phyloP scores from a whole-genome alignment of 2,113 vertebrate species.

The Chionis minor region DNA sequence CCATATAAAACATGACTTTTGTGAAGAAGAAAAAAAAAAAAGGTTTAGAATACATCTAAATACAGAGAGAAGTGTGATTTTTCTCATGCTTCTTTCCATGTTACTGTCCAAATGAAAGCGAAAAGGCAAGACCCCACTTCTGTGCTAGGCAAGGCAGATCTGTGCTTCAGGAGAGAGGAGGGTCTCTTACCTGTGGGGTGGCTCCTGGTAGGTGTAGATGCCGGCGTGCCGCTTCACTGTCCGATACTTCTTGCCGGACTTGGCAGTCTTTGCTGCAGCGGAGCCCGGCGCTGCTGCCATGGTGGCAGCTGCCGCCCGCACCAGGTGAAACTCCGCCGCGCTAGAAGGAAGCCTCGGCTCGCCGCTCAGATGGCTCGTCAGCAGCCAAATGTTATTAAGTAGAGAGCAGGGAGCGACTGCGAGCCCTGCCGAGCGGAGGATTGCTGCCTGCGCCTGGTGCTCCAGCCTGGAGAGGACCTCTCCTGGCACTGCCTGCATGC shows the following conservation, averaged over 20 bases:
- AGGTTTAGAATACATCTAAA: not conserved
- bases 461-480: not conserved
- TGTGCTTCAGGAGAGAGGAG: rapidly evolving
- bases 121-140: not conserved
- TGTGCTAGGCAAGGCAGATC: rapidly evolving
- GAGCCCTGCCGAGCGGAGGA: not conserved
- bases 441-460: not conserved
- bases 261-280: conserved; percentile 64
- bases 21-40: not conserved
- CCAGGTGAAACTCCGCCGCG: not conserved
- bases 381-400: not conserved
- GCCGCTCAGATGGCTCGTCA: not conserved
- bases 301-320: not conserved
- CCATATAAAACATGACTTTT: not conserved
- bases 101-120: rapidly evolving
- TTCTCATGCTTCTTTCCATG: not conserved
- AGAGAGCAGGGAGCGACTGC: not conserved
- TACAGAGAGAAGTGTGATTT: not conserved
- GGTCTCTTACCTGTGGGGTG: conserved; percentile 82
- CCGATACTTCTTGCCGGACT: conserved; percentile 78
- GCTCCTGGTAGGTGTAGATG: conserved; percentile 83
- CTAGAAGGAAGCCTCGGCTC: not conserved
- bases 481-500: not conserved
- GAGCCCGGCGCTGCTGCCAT: conserved; percentile 68
- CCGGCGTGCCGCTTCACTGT: conserved; percentile 80